Conservation (phyloP, 2,113 vertebrate genomes). For the Stigmatopora nigra region DNA sequence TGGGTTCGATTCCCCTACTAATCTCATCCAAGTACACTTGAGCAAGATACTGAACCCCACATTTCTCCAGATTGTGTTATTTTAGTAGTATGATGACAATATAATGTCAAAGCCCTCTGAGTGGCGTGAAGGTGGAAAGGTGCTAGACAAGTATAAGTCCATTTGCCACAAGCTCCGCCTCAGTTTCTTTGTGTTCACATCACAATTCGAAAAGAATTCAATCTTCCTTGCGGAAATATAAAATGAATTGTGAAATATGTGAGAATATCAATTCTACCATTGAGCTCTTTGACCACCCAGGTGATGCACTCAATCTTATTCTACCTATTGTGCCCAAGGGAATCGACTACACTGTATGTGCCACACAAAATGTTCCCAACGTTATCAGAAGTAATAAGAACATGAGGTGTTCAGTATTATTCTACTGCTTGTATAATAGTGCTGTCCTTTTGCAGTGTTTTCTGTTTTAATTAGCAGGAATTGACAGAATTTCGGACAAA, state of each 20-base stretch:
- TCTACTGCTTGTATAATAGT: too few relatives aligned
- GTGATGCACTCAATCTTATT: neutral
- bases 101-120: too few relatives aligned
- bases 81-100: too few relatives aligned
- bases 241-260: neutral
- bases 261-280: neutral
- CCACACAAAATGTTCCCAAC: neutral
- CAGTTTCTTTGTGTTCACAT: slow-evolving; percentile 2
- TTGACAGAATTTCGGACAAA: neutral
- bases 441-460: neutral
- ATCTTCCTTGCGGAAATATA: neutral
- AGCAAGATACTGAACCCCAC: too few relatives aligned
- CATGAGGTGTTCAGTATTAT: neutral
- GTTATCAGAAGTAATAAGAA: neutral
- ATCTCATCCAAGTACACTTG: too few relatives aligned
- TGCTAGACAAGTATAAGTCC: too few relatives aligned
- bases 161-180: neutral
- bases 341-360: neutral
- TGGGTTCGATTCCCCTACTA: too few relatives aligned
- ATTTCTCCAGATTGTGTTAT: too few relatives aligned
- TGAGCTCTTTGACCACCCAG: neutral
- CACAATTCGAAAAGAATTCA: neutral
- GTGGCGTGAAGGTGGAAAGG: too few relatives aligned
- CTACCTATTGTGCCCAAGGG: neutral
- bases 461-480: neutral